Conservation (phyloP, 2,113 vertebrate genomes). For the Myiagra hebetior region DNA sequence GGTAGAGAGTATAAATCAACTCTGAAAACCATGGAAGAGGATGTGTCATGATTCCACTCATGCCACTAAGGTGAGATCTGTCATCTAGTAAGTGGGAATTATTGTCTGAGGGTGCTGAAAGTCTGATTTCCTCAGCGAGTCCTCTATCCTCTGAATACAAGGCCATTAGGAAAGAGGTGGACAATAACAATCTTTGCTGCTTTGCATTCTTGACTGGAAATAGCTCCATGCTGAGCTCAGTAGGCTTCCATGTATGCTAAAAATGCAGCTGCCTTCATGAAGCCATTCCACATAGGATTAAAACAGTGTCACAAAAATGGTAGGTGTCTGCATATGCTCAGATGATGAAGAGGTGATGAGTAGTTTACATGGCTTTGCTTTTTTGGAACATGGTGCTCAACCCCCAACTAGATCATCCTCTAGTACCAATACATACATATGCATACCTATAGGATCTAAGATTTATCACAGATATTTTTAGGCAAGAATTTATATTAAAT, state of each 20-base stretch:
- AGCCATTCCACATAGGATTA: background rate
- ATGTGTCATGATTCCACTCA: background rate
- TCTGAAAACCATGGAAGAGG: background rate
- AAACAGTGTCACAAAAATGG: background rate
- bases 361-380: background rate
- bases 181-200: background rate
- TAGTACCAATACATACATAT: background rate
- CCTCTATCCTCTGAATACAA: background rate
- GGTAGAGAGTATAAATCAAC: background rate
- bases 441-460: background rate
- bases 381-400: background rate
- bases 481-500: conserved; percentile 1
- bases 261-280: background rate
- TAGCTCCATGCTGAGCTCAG: background rate
- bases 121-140: background rate
- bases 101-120: background rate
- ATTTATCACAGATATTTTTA: background rate
- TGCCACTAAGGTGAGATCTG: background rate
- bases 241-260: background rate
- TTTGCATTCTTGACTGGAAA: background rate
- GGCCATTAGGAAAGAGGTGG: background rate
- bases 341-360: conserved; percentile 2
- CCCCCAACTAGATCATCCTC: background rate
- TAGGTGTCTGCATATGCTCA: conserved; percentile 9
- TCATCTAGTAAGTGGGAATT: background rate